phyloP scores from a whole-genome alignment of 2,113 vertebrate genomes.

The Cinclus mexicanus region DNA sequence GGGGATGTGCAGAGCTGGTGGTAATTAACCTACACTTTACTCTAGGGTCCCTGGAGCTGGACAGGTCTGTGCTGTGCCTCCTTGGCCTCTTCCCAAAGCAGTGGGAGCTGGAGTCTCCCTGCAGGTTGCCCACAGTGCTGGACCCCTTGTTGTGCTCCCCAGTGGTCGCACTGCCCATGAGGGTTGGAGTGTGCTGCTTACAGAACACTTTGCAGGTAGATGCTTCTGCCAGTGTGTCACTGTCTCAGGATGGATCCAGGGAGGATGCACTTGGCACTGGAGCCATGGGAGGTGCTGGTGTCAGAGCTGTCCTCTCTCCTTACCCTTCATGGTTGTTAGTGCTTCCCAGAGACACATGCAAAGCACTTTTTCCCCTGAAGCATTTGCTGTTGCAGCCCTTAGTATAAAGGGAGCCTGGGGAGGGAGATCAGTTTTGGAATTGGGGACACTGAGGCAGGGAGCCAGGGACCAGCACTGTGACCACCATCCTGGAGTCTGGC shows the following conservation, averaged over 20 bases:
- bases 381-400: background rate
- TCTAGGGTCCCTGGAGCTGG: background rate
- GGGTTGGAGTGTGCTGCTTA: background rate
- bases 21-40: background rate
- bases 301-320: background rate
- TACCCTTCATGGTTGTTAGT: background rate
- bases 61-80: background rate
- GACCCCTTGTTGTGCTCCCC: background rate
- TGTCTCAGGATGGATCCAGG: background rate
- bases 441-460: background rate
- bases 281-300: background rate
- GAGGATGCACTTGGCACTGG: background rate
- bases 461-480: fast-evolving
- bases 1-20: background rate
- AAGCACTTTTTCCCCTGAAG: background rate
- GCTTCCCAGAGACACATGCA: background rate
- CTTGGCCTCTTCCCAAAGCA: background rate
- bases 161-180: fast-evolving
- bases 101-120: background rate
- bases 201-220: background rate
- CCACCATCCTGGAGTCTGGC: background rate
- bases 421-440: background rate
- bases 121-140: fast-evolving
- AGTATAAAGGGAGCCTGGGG: background rate
- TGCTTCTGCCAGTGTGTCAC: background rate